These are phyloP conservation scores for Cerceris rybyensis DNA, from an alignment of 2,888 invertebrate genomes.

Conservation along the genomic window DNA sequence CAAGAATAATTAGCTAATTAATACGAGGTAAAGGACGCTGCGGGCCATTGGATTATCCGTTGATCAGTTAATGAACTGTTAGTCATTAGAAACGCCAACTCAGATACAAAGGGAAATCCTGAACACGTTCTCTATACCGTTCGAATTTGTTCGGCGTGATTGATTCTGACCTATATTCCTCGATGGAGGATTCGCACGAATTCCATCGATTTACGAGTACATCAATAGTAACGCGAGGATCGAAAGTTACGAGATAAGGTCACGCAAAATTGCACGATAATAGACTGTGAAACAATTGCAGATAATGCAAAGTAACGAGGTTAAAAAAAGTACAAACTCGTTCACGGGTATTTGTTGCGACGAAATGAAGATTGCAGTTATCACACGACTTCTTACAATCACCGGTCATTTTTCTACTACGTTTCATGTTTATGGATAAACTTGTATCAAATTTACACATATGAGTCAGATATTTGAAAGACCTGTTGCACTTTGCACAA, in stretches of 20 bases:
- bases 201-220: not conserved
- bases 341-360: not conserved
- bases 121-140: constrained; percentile 9
- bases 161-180: constrained; percentile 23
- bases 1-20: constrained; percentile 43
- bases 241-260: not conserved
- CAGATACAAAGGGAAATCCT: constrained; percentile 16
- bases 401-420: not conserved
- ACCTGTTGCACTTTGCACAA: not conserved
- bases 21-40: constrained; percentile 18
- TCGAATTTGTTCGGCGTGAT: constrained; percentile 27
- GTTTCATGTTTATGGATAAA: not conserved
- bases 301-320: not conserved
- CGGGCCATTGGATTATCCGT: constrained; percentile 40
- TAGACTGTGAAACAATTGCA: not conserved
- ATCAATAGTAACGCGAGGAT: not conserved
- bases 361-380: constrained; percentile 6
- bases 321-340: not conserved
- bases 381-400: constrained; percentile 5
- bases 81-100: constrained; percentile 45
- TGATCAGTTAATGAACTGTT: constrained; percentile 52
- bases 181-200: not conserved
- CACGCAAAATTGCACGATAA: not conserved
- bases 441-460: constrained; percentile 3
- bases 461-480: not conserved